Base-by-base conservation (phyloP, 53 echinoderm and acorn worm genomes). In the Crossaster papposus region DNA sequence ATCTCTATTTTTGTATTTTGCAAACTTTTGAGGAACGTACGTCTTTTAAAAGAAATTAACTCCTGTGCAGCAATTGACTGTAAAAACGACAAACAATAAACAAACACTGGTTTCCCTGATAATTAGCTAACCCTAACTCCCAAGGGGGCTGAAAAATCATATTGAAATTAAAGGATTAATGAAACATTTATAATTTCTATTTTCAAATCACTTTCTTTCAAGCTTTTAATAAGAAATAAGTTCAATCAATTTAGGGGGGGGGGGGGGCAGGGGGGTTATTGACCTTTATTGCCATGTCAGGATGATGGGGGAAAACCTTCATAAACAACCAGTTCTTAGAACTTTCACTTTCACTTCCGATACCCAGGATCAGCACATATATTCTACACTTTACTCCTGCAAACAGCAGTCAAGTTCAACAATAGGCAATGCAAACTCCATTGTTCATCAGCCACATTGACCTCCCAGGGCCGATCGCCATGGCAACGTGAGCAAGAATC, bases 321-420 rank as follows among this genome's bases (percentile, higher is more conserved):
- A 58, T 20, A 58, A 58, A 24, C 79, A 83, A 36, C 64, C 65
- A 83, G 20, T 65, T 83, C 83, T 30, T 0, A 65, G 83, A 83
- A 83, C 70, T 83, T 83, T 83, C 83, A 83, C 83, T 83, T 83
- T 83, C 83, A 37, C 28, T 83, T 83, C 65, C 20, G 8, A 68
- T 36, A 34, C 34, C 54, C 6, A 26, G 31, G 23, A 22, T 54
- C 35, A 22, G 35, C 18, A 24, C 14, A 31, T 36, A 4, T 30
- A 54, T 52, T 7, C 7, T 30, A 54, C 18, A 4, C 24, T 26
- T 52, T 52, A 24, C 24, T 68, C 68, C 7, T 4, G 28, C 10
- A 23, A 10, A 28, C 29, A 20, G 68, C 68, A 68, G 68, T 68
- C 68, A 68, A 79, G 52, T 26, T 81, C 35, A 62, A 81, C 64